A percentile compares a stretch with the other conserved stretches of the same genome.
These are phyloP conservation scores for Oxycera nigricornis DNA, from an alignment of 2,888 invertebrate species.

Conservation along the genomic window DNA sequence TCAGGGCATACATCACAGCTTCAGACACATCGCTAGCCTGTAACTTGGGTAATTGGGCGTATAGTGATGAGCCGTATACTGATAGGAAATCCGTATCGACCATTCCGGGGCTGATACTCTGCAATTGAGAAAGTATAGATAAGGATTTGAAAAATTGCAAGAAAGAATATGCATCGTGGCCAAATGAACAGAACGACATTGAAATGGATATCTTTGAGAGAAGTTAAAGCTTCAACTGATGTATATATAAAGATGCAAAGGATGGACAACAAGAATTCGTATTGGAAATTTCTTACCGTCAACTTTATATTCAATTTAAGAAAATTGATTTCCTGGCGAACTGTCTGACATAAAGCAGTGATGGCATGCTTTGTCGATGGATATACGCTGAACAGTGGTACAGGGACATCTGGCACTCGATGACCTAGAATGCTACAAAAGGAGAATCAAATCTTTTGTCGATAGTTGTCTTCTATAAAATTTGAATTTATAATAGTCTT, in stretches of 20 bases:
- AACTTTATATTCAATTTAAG: slow-evolving; percentile 62
- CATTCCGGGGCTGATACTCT: slow-evolving; percentile 72
- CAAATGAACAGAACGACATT: neutral
- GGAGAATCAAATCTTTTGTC: too few relatives aligned
- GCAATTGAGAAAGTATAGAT: slow-evolving; percentile 46
- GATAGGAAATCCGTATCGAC: slow-evolving; percentile 66
- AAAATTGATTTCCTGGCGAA: slow-evolving; percentile 66
- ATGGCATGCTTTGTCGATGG: slow-evolving; percentile 68
- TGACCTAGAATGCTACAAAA: slow-evolving; percentile 62
- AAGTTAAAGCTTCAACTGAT: neutral
- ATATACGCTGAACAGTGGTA: slow-evolving; percentile 65
- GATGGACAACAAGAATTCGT: neutral
- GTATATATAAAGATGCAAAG: neutral
- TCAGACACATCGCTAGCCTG: slow-evolving; percentile 69
- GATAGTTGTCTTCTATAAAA: too few relatives aligned
- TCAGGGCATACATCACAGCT: slow-evolving; percentile 68
- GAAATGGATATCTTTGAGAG: neutral
- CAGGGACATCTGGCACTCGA: slow-evolving; percentile 63
- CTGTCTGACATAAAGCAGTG: slow-evolving; percentile 66
- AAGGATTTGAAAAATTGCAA: neutral
- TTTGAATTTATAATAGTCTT: too few relatives aligned
- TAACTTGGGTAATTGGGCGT: slow-evolving; percentile 61
- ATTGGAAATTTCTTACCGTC: slow-evolving; percentile 60
- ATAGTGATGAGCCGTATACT: slow-evolving; percentile 57
- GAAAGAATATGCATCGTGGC: neutral